These are phyloP conservation scores for Eupithecia subumbrata DNA, from an alignment of 2,888 invertebrate genomes.

Conservation along the genomic window DNA sequence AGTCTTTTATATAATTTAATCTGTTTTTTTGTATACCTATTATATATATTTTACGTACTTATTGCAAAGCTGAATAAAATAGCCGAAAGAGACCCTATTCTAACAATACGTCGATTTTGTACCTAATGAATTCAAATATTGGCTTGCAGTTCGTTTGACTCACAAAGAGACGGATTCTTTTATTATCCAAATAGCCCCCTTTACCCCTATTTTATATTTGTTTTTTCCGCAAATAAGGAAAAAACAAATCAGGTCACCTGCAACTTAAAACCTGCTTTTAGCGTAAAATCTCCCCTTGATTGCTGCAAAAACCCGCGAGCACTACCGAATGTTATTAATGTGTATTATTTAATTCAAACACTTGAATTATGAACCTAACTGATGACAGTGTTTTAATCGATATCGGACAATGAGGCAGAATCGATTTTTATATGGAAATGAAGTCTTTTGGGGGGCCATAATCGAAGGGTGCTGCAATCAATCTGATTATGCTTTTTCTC, in stretches of 20 bases:
- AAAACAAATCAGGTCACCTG: not conserved
- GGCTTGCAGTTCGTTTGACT: too few relatives aligned
- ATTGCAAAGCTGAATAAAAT: not conserved
- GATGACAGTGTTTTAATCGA: conserved; percentile 33
- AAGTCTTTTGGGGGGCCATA: conserved; percentile 3
- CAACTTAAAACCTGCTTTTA: conserved; percentile 15
- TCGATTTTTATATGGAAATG: conserved; percentile 17
- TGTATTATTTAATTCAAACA: conserved; percentile 38
- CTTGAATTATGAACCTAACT: conserved; percentile 38
- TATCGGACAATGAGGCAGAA: conserved; percentile 24
- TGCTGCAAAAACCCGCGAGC: conserved; percentile 61
- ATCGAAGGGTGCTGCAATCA: not conserved
- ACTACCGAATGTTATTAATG: conserved; percentile 47
- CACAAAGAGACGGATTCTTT: too few relatives aligned
- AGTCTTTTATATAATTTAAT: too few relatives aligned
- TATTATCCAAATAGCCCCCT: not conserved
- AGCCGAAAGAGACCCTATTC: not conserved
- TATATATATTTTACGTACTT: not conserved
- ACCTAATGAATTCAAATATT: not conserved
- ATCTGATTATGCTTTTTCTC: not conserved
- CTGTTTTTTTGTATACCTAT: too few relatives aligned
- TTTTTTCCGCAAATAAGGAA: not conserved
- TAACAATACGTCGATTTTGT: not conserved
- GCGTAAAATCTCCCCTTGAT: conserved; percentile 54
- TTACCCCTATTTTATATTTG: not conserved